phyloP scores from a whole-genome alignment of 2,888 invertebrate genomes.

The Lymantria monacha region DNA sequence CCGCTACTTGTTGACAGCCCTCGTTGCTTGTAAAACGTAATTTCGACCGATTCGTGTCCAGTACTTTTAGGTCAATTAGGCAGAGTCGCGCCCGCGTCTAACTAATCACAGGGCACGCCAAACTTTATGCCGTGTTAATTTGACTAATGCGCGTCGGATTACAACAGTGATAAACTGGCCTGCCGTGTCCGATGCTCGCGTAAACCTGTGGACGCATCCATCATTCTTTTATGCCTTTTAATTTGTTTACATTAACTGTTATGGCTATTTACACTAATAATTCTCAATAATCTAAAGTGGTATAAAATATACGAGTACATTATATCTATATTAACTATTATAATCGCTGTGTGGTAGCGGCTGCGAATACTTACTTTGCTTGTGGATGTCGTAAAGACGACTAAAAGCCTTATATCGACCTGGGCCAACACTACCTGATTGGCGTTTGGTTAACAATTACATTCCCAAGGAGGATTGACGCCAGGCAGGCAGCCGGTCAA shows the following conservation, averaged over 20 bases:
- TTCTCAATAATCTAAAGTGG: conserved; percentile 16
- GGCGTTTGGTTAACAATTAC: too few relatives aligned
- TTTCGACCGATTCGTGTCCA: conserved; percentile 79
- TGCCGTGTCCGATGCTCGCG: conserved; percentile 46
- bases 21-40: conserved; percentile 59
- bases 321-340: too few relatives aligned
- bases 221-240: conserved; percentile 55
- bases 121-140: conserved; percentile 81
- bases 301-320: not conserved
- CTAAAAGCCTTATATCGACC: too few relatives aligned
- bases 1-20: conserved; percentile 50
- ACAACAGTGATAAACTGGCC: conserved; percentile 64
- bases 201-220: conserved; percentile 46
- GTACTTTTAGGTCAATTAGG: conserved; percentile 82
- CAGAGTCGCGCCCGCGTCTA: conserved; percentile 66
- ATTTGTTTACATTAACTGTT: conserved; percentile 49
- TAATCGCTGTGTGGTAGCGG: too few relatives aligned
- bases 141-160: conserved; percentile 78
- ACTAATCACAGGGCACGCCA: conserved; percentile 77
- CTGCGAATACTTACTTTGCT: too few relatives aligned
- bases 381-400: too few relatives aligned
- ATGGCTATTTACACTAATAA: conserved; percentile 23
- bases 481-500: too few relatives aligned
- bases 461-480: too few relatives aligned
- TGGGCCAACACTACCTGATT: too few relatives aligned